Evolutionary conservation across 1,140 invertebrate species (phyloP).

Genomic region (Melanaphis sacchari): DNA sequence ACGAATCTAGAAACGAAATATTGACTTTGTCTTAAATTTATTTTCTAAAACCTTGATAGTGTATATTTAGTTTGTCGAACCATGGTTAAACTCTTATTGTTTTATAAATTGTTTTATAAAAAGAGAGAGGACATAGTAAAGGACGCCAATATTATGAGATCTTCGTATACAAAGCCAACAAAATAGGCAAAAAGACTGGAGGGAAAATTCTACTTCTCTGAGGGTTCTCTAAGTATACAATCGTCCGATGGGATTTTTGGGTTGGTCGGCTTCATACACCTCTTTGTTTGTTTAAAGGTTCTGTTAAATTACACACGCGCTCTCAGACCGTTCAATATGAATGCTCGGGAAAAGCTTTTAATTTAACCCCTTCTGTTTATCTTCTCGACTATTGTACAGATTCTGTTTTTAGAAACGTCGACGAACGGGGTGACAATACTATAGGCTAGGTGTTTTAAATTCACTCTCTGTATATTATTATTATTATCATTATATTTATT

Average conservation of each 20-base stretch:
- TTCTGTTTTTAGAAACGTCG: too few species aligned
- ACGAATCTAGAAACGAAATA: neutral
- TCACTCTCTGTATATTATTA: neutral
- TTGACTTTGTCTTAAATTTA: neutral
- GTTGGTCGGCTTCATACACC: constrained; percentile 11
- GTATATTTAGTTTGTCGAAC: neutral
- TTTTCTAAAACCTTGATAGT: neutral
- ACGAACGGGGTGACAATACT: neutral
- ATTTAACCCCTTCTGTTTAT: constrained; percentile 42
- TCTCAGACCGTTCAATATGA: neutral
- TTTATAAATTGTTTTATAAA: neutral
- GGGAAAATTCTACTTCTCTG: neutral
- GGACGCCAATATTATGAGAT: constrained; percentile 22
- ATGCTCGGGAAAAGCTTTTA: constrained; percentile 33
- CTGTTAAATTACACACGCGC: constrained; percentile 40
- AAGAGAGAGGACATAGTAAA: neutral
- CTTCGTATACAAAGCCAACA: neutral
- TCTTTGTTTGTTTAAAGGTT: constrained; percentile 34
- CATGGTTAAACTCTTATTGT: neutral
- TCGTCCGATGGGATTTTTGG: constrained; percentile 33
- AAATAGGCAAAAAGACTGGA: neutral
- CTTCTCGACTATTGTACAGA: neutral
- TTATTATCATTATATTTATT: constrained; percentile 9
- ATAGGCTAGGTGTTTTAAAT: neutral
- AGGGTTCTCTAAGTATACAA: constrained; percentile 14